Percentiles rank a stretch among this genome's conserved stretches.
These are phyloP conservation scores for Aphodius granarius DNA, from an alignment of 2,888 invertebrate genomes.

Conservation along the genomic window DNA sequence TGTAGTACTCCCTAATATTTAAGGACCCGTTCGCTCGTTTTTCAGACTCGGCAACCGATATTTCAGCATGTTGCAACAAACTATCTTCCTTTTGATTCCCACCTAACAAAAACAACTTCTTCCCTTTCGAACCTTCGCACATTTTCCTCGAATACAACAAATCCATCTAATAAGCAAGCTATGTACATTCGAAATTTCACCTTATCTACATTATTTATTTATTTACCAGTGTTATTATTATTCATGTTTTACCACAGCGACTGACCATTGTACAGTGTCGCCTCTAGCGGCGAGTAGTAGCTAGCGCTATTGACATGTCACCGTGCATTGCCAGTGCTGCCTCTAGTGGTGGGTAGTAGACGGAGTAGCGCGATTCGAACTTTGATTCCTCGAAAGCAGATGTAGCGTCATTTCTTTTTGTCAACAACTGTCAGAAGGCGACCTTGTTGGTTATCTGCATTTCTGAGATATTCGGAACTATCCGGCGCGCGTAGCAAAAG, in stretches of 20 bases:
- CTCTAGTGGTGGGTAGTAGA: background rate
- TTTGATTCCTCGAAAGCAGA: too few species aligned
- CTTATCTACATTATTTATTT: background rate
- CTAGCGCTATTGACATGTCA: too few species aligned
- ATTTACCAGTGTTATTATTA: background rate
- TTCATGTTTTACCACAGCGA: too few species aligned
- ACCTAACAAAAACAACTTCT: constrained; percentile 25
- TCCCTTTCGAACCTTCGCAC: constrained; percentile 26
- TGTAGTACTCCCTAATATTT: constrained; percentile 75
- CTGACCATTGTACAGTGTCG: background rate
- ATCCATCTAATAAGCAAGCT: background rate
- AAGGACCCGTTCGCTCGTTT: constrained; percentile 74
- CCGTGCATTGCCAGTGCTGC: background rate
- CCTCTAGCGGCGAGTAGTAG: background rate
- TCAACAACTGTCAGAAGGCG: background rate
- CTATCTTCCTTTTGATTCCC: constrained; percentile 52
- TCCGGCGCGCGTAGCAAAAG: background rate
- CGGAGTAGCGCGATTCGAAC: background rate
- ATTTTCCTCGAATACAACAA: constrained; percentile 9
- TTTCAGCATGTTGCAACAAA: constrained; percentile 71
- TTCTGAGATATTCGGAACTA: background rate
- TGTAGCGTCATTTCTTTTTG: background rate
- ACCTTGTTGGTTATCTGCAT: constrained; percentile 1
- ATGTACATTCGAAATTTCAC: background rate
- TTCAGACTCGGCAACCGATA: constrained; percentile 75